Base-by-base conservation (phyloP, 2,888 invertebrate genomes). In the Minunthozetes semirufus region DNA sequence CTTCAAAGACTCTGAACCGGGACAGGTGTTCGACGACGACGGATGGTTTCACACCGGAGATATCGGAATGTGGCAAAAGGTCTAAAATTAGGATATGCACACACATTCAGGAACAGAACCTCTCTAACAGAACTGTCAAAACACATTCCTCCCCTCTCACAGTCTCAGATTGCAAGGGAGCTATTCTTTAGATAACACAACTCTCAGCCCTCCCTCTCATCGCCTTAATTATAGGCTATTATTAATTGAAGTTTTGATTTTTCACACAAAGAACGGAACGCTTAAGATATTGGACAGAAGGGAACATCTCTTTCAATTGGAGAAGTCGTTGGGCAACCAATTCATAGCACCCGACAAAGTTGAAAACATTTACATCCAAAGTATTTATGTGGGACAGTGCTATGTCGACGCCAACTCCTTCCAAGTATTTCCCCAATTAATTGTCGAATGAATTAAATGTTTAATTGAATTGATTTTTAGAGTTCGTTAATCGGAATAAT, bases 321-420 rank as follows among this genome's bases (percentile, higher is more conserved):
- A 29, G 0, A 59, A 27, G 8, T 22, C 27, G 1, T 59, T 27
- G 22, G 59, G 27, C 86, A 98, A 98, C 78, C 98, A 98, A 85
- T 98, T 98, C 83, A 94, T 99, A 82, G 95, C 97, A 81, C 97
- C 98, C 78, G 98, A 99, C 85, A 97, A 97, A 87, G 95, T 99
- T 80, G 98, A 99, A 85, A 94, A 91, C 84, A 90, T 94, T 81
- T 99, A 98, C 84, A 89, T 90, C 79, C 88, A 93, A 80, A 94
- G 95, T 85, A 91, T 91, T 82, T 96, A 92, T 83, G 92, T 98
- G 50, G 90, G 93, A 80, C 98, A 99, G 87, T 91, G 94, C 70
- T 98, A 93, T 84, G 94, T 98, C 11, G 91, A 98, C 82, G 98
- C 98, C 79, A 94, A 98, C 86, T 96, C 96, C 80, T 86, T 97